Evolutionary conservation across 2,888 invertebrate species (phyloP).

Genomic region (Dinocampus coccinellae): DNA sequence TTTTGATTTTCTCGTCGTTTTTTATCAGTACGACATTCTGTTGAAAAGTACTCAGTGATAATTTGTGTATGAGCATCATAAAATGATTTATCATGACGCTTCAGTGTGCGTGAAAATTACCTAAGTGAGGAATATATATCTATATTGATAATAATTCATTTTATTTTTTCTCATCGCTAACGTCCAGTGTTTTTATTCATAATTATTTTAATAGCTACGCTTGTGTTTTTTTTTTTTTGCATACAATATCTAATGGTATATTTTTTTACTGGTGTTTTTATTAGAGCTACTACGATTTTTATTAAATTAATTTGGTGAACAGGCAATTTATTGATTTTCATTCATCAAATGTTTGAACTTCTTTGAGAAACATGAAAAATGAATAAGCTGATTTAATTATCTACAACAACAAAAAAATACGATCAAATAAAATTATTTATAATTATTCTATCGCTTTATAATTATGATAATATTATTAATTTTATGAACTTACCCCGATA

Average conservation of each 20-base stretch:
- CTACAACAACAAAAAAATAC: background rate
- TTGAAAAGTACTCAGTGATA: background rate
- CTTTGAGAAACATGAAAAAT: conserved; percentile 33
- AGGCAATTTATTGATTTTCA: background rate
- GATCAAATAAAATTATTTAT: background rate
- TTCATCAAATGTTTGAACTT: conserved; percentile 9
- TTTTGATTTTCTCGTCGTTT: too few species aligned
- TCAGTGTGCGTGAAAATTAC: background rate
- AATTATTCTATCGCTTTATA: background rate
- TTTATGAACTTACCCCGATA: conserved; percentile 19
- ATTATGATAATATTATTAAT: background rate
- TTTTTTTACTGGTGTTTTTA: too few species aligned
- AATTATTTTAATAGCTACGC: background rate
- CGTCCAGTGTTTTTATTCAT: conserved; percentile 1
- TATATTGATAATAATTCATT: background rate
- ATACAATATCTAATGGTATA: background rate
- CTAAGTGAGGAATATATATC: too few species aligned
- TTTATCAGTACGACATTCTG: too few species aligned
- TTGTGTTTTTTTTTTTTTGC: background rate
- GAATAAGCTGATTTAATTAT: conserved; percentile 34
- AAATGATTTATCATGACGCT: background rate
- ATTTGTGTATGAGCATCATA: background rate
- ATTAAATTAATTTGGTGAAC: too few species aligned
- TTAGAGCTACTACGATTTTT: too few species aligned
- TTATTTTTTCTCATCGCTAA: background rate